phyloP scores from a whole-genome alignment of 2,888 invertebrate genomes.

The Villa cingulata region DNA sequence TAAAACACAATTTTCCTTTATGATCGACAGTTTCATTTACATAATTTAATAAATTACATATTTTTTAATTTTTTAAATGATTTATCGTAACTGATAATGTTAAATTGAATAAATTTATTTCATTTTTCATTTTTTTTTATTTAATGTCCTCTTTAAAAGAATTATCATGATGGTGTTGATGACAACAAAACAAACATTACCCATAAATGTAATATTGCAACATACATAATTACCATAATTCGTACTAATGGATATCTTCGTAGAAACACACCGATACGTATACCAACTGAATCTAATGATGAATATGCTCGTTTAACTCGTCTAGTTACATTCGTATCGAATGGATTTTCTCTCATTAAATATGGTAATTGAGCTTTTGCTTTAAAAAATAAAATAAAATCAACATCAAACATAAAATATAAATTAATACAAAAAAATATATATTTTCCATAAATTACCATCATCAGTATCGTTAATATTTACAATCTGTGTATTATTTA shows the following conservation, averaged over 20 bases:
- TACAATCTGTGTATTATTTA: conserved; percentile 40
- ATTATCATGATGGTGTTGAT: conserved; percentile 35
- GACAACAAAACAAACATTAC: conserved; percentile 65
- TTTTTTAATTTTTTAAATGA: too few relatives aligned
- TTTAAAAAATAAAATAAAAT: conserved; percentile 21
- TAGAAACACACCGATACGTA: conserved; percentile 64
- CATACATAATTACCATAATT: conserved; percentile 69
- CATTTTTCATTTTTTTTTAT: background rate
- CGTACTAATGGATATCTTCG: conserved; percentile 70
- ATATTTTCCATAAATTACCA: conserved; percentile 29
- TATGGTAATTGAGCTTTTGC: conserved; percentile 53
- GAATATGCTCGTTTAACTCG: conserved; percentile 66
- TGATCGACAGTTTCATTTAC: too few relatives aligned
- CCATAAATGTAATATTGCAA: conserved; percentile 75
- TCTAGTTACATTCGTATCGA: conserved; percentile 59
- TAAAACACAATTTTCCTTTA: too few relatives aligned
- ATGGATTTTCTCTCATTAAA: conserved; percentile 59
- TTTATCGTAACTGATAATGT: too few relatives aligned
- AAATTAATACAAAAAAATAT: background rate
- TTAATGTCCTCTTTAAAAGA: background rate
- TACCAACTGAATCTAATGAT: conserved; percentile 60
- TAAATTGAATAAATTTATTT: too few relatives aligned
- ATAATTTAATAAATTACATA: too few relatives aligned
- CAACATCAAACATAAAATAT: background rate
- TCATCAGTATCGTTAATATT: conserved; percentile 54